Base-by-base conservation (phyloP, 2,888 invertebrate species). In the Petrolisthes cinctipes region DNA sequence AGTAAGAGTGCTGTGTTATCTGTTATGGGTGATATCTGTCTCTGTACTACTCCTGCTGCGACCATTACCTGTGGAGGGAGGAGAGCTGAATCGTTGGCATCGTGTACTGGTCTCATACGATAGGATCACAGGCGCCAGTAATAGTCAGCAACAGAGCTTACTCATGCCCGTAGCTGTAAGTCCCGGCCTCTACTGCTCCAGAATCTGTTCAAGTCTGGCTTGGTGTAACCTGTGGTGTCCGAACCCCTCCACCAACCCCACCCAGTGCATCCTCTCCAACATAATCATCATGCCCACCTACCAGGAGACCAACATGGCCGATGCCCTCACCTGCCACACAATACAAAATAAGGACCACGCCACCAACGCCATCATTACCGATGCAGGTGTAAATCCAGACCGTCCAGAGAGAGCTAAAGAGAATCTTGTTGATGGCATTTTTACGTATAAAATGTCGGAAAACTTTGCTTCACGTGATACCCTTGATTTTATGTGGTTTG, bases 251-350 rank as follows among this genome's bases (percentile, higher is more conserved):
- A 7, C 2, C 73, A 20, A 11, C 23, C 9, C 20, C 7, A 73
- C 73, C 7, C 1, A 11, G 17, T 73, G 73, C 20, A 20, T 73
- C 73, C 23, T 73, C 73, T 73, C 73, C n/a, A 73, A 20, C 23
- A 20, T 73, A 7, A 73, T 73, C 9, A 4, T 73, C 23, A 23
- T 73, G 73, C 20, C 73, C 73, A 73, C 14, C 2, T 73, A 73
- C 23, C n/a, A n/a, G n/a, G 73, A 73, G 73, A 73, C 73, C 20
- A 20, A 73, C 20, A 2, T 9, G 17, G 20, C 73, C 1, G 73
- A 73, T 20, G 73, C 73, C 73, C 1, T 73, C n/a, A 20, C n/a
- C 73, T 73, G 73, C 23, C 73, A 73, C 73, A 73, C 73, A 7
- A n/a, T 9, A 11, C 73, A 4, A 20, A n/a, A 11, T 9, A 73